phyloP scores from a whole-genome alignment of 2,888 invertebrate species.

The Leuctra nigra region DNA sequence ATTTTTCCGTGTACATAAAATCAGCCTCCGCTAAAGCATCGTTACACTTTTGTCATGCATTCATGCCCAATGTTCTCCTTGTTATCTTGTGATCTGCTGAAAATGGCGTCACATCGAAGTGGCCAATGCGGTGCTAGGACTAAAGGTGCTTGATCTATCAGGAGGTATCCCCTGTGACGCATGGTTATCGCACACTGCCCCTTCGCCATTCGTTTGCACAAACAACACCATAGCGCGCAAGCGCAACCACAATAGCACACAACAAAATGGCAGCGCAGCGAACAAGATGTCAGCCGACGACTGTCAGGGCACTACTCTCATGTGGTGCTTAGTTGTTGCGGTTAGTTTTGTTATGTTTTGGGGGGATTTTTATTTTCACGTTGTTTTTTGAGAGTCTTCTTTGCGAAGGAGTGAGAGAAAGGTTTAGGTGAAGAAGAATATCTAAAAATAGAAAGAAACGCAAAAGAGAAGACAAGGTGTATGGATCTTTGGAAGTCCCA shows the following conservation, averaged over 20 bases:
- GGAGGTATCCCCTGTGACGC: slow-evolving; percentile 32
- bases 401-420: background rate
- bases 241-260: background rate
- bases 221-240: slow-evolving; percentile 2
- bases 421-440: slow-evolving; percentile 10
- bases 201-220: slow-evolving; percentile 32
- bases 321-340: background rate
- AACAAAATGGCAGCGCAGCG: too few species aligned
- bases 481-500: background rate
- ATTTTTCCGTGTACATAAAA: too few species aligned
- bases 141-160: slow-evolving; percentile 11
- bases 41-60: background rate
- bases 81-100: background rate
- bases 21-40: too few species aligned
- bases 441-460: slow-evolving; percentile 17
- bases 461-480: slow-evolving; percentile 12
- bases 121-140: slow-evolving; percentile 23
- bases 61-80: background rate
- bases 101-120: slow-evolving; percentile 23
- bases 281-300: too few species aligned
- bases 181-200: slow-evolving; percentile 44
- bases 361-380: background rate
- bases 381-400: slow-evolving; percentile 11
- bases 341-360: background rate
- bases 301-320: too few species aligned